Evolutionary conservation across 2,797 vertebrate genomes (phyloP), one percentile per base, ranked within the genome.

Genomic region (Dendrocincla fuliginosa): DNA sequence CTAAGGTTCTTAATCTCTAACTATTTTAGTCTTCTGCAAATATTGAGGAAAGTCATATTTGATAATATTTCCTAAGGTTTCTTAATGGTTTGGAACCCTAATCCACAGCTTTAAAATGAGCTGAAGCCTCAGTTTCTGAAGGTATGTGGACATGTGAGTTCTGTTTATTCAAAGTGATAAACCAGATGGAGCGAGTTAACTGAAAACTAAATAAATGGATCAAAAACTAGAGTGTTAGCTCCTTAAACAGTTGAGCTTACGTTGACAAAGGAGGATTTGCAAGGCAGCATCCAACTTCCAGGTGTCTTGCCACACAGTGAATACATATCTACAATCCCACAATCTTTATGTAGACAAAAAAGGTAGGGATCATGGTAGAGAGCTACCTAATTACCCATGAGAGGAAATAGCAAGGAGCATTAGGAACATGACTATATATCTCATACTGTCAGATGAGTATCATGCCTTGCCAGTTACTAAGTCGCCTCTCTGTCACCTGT

Each of bases 1-100:
- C 90, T 88, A 25, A 39, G 8, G 20, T 13, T 74, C 87, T 94
- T 88, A 50, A 59, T 78, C 52, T 94, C 32, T 49, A 67, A 13
- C 7, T 71, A 47, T 95, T 96, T 95, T 56, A 96, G 33, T 63
- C 59, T 91, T 95, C 85, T 93, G 32, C 33, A 93, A 87, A 90
- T 84, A 88, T 14, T 25, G 17, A 84, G 52, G 37, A 70, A 93
- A 60, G 10, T 47, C 10, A 46, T 75, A 83, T 84, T 61, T 67
- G 35, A 80, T 61, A 63, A 95, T 46, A 87, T 78, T 77, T 78
- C 37, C 25, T 33, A 30, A 33, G 17, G 33, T 56, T 85, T 83
- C 25, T 37, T 49, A 64, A 49, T 47, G 47, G 70, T 47, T n/a
- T 84, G 76, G 59, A 16, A 65, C 15, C 28, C 44, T 90, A 87